Percentiles rank a stretch among this genome's conserved stretches.
Evolutionary conservation across 2,113 vertebrate species (phyloP).

Genomic region (Pterocles gutturalis): DNA sequence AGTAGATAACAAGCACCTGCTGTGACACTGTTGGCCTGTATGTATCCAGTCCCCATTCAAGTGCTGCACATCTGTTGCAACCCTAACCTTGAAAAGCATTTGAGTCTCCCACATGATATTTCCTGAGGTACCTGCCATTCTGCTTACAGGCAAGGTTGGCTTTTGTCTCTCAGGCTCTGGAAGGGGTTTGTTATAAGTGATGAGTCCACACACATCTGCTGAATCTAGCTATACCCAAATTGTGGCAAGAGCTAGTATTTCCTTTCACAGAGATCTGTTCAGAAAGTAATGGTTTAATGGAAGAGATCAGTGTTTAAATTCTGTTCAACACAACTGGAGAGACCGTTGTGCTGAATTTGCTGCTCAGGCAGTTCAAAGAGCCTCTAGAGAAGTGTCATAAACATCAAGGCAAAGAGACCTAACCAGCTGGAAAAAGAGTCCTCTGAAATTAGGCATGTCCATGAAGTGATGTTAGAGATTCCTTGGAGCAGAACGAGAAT

Average conservation of each 20-base stretch:
- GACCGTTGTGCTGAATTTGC: neutral
- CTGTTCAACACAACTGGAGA: neutral
- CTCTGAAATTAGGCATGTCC: neutral
- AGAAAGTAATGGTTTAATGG: neutral
- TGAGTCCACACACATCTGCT: rapidly evolving
- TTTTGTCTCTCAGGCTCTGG: neutral
- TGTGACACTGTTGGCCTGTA: neutral
- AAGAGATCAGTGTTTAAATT: neutral
- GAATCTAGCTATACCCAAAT: neutral
- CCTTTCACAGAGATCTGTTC: neutral
- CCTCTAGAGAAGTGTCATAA: neutral
- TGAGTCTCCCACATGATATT: neutral
- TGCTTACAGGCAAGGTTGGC: neutral
- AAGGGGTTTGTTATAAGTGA: neutral
- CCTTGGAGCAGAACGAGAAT: neutral
- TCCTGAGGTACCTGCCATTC: neutral
- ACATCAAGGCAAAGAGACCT: neutral
- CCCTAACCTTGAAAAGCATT: neutral
- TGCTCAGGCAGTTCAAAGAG: neutral
- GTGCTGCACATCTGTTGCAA: neutral
- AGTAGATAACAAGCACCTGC: neutral
- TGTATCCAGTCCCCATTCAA: neutral
- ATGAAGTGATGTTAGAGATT: neutral
- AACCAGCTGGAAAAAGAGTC: neutral
- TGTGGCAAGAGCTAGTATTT: neutral